phyloP scores from a whole-genome alignment of 2,888 invertebrate genomes.

The Athalia rosae region DNA sequence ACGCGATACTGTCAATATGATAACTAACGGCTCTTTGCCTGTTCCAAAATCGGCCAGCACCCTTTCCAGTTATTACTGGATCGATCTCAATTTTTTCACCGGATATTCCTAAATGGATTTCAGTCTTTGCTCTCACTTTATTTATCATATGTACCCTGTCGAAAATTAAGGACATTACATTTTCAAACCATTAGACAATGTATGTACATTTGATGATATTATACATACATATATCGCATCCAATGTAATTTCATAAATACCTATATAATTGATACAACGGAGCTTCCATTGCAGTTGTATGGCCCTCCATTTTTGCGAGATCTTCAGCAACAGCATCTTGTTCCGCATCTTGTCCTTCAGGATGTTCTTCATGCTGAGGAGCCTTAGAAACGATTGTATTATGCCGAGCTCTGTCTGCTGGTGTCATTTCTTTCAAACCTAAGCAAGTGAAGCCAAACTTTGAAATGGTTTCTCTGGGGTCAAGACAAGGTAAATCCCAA shows the following conservation, averaged over 20 bases:
- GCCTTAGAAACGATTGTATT: slow-evolving; percentile 61
- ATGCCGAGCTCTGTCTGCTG: slow-evolving; percentile 71
- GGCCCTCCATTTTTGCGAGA: slow-evolving; percentile 81
- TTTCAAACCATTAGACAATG: neutral
- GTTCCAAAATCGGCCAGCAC: slow-evolving; percentile 74
- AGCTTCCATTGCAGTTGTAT: slow-evolving; percentile 88
- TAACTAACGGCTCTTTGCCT: slow-evolving; percentile 88
- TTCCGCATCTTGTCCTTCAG: slow-evolving; percentile 62
- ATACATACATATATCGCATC: too few relatives aligned
- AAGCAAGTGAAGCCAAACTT: slow-evolving; percentile 95
- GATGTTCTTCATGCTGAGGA: slow-evolving; percentile 71
- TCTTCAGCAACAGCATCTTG: slow-evolving; percentile 73
- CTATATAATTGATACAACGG: slow-evolving; percentile 86
- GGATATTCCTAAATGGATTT: slow-evolving; percentile 91
- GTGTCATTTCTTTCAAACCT: slow-evolving; percentile 87
- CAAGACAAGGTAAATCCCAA: slow-evolving; percentile 93
- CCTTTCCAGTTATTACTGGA: slow-evolving; percentile 77
- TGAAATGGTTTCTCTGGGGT: slow-evolving; percentile 90
- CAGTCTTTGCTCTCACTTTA: slow-evolving; percentile 87
- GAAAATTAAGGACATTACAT: slow-evolving; percentile 7
- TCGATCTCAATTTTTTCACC: slow-evolving; percentile 95
- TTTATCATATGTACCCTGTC: slow-evolving; percentile 86
- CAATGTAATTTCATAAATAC: slow-evolving; percentile 50
- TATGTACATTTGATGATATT: neutral
- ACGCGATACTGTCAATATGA: slow-evolving; percentile 90